Evolutionary conservation across 2,113 vertebrate genomes (phyloP).

Genomic region (Labeo rohita): DNA sequence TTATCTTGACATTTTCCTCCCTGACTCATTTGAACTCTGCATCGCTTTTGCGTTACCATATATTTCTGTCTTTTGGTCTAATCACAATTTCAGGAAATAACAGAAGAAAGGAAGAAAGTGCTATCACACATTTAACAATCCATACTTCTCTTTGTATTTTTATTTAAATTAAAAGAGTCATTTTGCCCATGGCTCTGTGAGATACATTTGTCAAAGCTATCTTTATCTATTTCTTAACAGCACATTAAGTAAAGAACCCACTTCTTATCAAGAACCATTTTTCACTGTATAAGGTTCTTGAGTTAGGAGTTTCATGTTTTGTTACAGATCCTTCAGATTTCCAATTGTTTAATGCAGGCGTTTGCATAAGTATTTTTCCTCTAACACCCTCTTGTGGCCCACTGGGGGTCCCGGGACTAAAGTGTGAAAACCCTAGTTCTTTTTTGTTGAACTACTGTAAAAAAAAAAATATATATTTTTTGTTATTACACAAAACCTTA

Average conservation of each 20-base stretch:
- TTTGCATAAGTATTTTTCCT: too few species aligned
- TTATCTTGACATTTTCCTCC: conserved; percentile 65
- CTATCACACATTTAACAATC: not conserved
- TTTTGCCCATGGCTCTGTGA: not conserved
- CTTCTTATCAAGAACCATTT: not conserved
- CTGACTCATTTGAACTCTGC: conserved; percentile 61
- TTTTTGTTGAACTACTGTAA: too few species aligned
- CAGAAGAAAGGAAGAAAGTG: not conserved
- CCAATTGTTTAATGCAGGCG: not conserved
- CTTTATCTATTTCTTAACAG: conserved; percentile 11
- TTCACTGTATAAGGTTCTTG: not conserved
- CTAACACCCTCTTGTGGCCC: not conserved
- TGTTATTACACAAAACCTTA: not conserved
- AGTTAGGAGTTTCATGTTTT: not conserved
- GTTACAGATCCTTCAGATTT: not conserved
- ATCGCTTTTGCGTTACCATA: conserved; percentile 41
- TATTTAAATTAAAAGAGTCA: conserved; percentile 1
- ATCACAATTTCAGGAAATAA: conserved; percentile 22
- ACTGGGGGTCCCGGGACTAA: not conserved
- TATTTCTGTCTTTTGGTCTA: not conserved
- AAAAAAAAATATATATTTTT: too few species aligned
- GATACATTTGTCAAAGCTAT: conserved; percentile 19
- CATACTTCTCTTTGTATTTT: not conserved
- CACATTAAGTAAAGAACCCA: not conserved
- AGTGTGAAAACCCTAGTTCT: not conserved